Base-by-base conservation (phyloP, 2,888 invertebrate genomes). In the Diplazon laetatorius region DNA sequence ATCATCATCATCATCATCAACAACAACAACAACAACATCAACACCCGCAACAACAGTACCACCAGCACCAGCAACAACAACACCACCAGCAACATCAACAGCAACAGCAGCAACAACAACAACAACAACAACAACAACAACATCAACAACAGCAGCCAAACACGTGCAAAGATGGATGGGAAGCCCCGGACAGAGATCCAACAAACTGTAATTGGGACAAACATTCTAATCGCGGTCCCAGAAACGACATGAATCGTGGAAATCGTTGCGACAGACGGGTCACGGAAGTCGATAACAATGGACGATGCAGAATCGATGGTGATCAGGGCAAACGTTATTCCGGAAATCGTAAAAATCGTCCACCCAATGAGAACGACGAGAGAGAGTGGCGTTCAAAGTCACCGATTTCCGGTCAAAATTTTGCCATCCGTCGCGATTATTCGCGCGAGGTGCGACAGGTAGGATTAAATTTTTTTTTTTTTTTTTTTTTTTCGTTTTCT, bases 351-450 rank as follows among this genome's bases (percentile, higher is more conserved):
- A 78, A 86, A 22, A 86, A 84, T 81, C 84, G 84, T 12, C 85
- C 88, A 66, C 72, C 80, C 2, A 87, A 83, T 76, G 89, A 90
- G 75, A 89, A 87, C 52, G 89, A 90, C 37, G 89, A 90, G 18
- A 86, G 87, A 37, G 79, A 75, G 22, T 89, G 90, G 88, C 85
- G 89, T 81, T 83, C 88, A 20, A 89, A 89, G 65, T 89, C 90
- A n/a, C 89, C 90, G 20, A 70, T 85, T 37, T 85, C 87, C 0
- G 83, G 71, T 12, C 85, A 87, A 81, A 87, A 87, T 81, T 86
- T 82, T 70, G 86, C 87, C 39, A 87, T 85, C 78, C 86, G 88
- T 10, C 84, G 87, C 69, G 89, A 90, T 48, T 86, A 85, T 82
- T 78, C 83, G 22, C 86, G 88, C 8, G 88, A 89, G 80, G 80